A percentile compares a stretch with the other conserved stretches of the same genome.
Evolutionary conservation across 2,113 vertebrate species (phyloP).

Genomic region (Ariopsis seemanni): DNA sequence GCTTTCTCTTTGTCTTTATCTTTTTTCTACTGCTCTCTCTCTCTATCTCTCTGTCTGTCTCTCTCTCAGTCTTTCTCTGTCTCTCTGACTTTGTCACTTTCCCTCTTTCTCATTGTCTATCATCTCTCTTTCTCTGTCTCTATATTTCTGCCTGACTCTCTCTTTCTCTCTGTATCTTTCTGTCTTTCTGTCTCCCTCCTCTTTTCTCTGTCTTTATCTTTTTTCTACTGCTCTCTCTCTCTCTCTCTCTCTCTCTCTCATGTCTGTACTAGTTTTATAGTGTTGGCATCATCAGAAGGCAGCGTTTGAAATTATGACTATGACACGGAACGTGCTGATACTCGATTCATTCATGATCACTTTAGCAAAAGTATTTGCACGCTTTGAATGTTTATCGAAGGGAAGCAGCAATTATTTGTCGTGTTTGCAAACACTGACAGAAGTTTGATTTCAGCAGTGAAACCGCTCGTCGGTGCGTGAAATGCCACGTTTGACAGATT

Average conservation of each 20-base stretch:
- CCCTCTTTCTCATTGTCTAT: background rate
- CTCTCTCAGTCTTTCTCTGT: background rate
- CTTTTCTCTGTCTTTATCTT: background rate
- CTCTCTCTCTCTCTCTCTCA: slow-evolving; percentile 23
- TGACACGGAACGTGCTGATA: background rate
- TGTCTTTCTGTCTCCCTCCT: background rate
- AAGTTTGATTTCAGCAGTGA: background rate
- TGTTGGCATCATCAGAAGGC: background rate
- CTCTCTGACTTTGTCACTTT: background rate
- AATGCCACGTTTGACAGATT: background rate
- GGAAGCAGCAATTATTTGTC: background rate
- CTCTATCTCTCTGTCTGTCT: background rate
- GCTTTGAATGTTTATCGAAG: background rate
- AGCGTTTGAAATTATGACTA: background rate
- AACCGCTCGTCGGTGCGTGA: background rate
- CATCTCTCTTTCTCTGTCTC: background rate
- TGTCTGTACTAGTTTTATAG: background rate
- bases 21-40: background rate
- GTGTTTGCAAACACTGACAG: background rate
- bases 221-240: background rate
- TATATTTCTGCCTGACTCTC: no score
- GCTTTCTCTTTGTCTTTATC: background rate
- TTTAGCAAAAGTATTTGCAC: background rate
- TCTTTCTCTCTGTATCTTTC: slow-evolving; percentile 34
- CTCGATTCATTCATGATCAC: background rate